Evolutionary conservation across 2,113 vertebrate species (phyloP).

Genomic region (Trachemys scripta): DNA sequence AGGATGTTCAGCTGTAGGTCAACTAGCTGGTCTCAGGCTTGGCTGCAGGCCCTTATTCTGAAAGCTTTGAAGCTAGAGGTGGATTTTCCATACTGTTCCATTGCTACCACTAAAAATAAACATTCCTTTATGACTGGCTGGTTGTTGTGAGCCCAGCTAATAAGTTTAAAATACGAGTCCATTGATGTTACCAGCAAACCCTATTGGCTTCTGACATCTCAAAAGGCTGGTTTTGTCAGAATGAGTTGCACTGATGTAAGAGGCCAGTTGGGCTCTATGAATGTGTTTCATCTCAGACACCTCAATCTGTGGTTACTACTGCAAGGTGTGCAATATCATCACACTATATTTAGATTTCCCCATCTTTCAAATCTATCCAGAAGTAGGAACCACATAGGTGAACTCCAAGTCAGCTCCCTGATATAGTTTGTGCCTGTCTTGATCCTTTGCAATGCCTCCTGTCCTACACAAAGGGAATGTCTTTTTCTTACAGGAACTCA

Average conservation of each 20-base stretch:
- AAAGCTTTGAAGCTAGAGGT: background rate
- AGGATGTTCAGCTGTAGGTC: background rate
- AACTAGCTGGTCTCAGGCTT: background rate
- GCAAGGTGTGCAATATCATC: background rate
- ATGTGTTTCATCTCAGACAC: background rate
- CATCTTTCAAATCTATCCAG: background rate
- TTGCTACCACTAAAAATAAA: background rate
- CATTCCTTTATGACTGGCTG: background rate
- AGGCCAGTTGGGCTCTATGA: background rate
- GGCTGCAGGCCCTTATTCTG: background rate
- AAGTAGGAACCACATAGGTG: background rate
- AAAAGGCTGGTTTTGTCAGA: background rate
- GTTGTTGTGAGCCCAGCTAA: background rate
- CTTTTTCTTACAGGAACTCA: background rate
- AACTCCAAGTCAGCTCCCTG: background rate
- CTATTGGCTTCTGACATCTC: background rate
- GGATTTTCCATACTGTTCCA: accelerated
- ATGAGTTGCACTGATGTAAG: background rate
- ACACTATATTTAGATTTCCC: background rate
- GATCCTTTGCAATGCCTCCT: accelerated
- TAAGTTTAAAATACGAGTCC: background rate
- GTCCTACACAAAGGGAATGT: background rate
- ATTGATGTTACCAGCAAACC: background rate
- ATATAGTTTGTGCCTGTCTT: background rate
- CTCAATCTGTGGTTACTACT: background rate